Evolutionary conservation across 92 coral and sea anemone species (phyloP).

Genomic region (Porites divaricata): DNA sequence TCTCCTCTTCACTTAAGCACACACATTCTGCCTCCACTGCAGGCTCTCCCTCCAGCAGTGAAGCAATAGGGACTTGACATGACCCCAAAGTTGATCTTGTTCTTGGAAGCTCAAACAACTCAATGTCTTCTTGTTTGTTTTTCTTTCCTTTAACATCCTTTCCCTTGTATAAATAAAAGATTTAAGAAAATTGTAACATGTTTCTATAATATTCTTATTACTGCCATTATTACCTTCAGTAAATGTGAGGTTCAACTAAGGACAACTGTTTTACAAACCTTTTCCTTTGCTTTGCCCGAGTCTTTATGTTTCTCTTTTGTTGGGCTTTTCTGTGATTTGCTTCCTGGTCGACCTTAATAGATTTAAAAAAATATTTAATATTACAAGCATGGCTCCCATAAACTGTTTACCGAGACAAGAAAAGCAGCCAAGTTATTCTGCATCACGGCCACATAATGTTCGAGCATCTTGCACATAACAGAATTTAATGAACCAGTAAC

Average conservation of each 20-base stretch:
- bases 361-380: background rate
- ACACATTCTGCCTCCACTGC: slow-evolving; percentile 63
- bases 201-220: background rate
- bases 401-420: no score
- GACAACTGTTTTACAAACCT: slow-evolving; percentile 9
- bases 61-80: slow-evolving; percentile 69
- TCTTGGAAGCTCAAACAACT: slow-evolving; percentile 90
- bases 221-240: background rate
- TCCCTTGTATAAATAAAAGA: background rate
- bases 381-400: no score
- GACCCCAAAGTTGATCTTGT: slow-evolving; percentile 81
- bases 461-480: no score
- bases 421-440: no score
- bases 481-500: no score
- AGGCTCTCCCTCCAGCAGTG: slow-evolving; percentile 86
- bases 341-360: slow-evolving; percentile 69
- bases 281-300: slow-evolving; percentile 61
- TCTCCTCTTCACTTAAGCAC: slow-evolving; percentile 51
- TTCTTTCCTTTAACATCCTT: slow-evolving; percentile 85
- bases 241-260: background rate
- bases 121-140: slow-evolving; percentile 86
- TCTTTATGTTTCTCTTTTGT: slow-evolving; percentile 68
- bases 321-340: slow-evolving; percentile 49
- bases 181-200: background rate
- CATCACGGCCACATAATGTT: no score